A percentile compares a stretch with the other conserved stretches of the same genome.
Evolutionary conservation across 2,113 vertebrate genomes (phyloP).

Genomic region (Grammomys surdaster): DNA sequence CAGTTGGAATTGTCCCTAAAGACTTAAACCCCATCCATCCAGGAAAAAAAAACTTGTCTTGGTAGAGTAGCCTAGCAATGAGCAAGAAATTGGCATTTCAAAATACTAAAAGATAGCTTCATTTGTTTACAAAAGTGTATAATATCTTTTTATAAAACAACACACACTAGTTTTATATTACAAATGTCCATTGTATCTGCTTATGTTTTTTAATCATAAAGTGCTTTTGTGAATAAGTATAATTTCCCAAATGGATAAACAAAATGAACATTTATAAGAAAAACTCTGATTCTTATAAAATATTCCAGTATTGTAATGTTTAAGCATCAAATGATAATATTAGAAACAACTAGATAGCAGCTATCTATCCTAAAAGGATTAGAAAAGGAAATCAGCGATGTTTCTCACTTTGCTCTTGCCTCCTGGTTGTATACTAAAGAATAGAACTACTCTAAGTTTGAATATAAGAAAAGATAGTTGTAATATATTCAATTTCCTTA

Average conservation of each 20-base stretch:
- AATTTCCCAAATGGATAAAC: not conserved
- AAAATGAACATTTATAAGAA: not conserved
- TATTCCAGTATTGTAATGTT: not conserved
- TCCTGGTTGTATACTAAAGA: not conserved
- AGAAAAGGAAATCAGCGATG: not conserved
- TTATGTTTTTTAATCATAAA: not conserved
- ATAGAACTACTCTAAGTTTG: not conserved
- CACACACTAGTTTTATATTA: constrained; percentile 25
- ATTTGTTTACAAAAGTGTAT: constrained; percentile 52
- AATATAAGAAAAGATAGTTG: not conserved
- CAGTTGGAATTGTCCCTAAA: not conserved
- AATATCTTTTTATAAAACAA: not conserved
- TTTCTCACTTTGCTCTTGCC: not conserved
- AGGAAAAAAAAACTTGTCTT: not conserved
- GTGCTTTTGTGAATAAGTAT: not conserved
- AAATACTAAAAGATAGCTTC: constrained; percentile 33
- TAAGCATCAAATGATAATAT: not conserved
- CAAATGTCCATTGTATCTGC: not conserved
- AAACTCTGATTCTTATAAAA: not conserved
- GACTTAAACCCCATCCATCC: not conserved
- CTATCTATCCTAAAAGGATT: not conserved
- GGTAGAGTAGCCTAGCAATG: not conserved
- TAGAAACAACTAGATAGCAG: not conserved
- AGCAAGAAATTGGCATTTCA: not conserved
- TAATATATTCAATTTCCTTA: not conserved